These are phyloP conservation scores for Anguilla marmorata DNA, from an alignment of 2,797 vertebrate species.

Conservation along the genomic window DNA sequence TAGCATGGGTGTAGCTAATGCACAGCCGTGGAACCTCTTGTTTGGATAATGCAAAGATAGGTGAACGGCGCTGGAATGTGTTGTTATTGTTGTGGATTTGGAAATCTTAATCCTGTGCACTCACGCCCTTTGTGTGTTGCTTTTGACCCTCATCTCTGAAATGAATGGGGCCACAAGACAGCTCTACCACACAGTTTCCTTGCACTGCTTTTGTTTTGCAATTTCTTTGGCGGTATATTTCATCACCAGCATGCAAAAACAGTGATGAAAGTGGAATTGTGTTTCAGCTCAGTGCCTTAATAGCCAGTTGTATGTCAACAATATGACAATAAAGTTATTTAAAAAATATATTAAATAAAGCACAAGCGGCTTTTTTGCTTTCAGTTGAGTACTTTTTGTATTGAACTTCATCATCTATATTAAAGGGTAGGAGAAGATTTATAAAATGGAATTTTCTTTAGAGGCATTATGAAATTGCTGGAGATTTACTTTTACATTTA, in stretches of 20 bases:
- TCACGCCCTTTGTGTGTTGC: neutral
- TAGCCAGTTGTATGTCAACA: neutral
- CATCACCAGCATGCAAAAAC: neutral
- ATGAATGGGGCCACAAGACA: neutral
- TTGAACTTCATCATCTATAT: constrained; percentile 18
- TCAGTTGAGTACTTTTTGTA: constrained; percentile 5
- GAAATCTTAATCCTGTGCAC: neutral
- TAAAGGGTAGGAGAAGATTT: neutral
- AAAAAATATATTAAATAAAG: neutral
- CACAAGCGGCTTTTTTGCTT: constrained; percentile 25
- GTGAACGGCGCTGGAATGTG: neutral
- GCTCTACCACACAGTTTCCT: neutral
- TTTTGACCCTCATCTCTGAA: neutral
- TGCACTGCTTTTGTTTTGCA: neutral
- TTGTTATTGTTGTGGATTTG: neutral
- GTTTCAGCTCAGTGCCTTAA: neutral
- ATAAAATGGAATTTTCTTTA: neutral
- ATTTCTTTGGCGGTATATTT: neutral
- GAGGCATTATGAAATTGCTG: constrained; percentile 19
- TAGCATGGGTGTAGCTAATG: neutral
- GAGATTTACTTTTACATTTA: neutral
- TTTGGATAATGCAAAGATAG: neutral
- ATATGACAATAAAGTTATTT: constrained; percentile 2
- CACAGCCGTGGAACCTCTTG: neutral
- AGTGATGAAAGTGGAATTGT: neutral